Base-by-base conservation (phyloP, 2,797 vertebrate species). In the Rallus crepitans region DNA sequence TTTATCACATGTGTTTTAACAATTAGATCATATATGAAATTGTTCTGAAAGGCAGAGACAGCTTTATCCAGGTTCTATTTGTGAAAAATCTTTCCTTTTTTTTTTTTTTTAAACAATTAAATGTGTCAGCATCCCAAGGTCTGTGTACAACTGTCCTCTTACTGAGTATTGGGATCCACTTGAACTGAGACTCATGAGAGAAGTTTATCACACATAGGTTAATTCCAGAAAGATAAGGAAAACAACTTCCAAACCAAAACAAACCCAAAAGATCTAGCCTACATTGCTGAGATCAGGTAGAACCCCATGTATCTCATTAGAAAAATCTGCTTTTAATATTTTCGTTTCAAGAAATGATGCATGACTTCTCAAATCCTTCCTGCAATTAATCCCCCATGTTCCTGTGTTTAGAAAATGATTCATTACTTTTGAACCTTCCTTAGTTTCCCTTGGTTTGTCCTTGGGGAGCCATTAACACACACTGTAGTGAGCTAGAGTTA, bases 381-480 rank as follows among this genome's bases (percentile, higher is more conserved):
- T 99, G 99, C 99, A 99, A 99, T 99, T 99, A 99, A 99, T 99
- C 98, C 99, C 98, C 98, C 98, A 93, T 98, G 99, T 99, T 99
- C 98, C 99, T 98, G 98, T 99, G 99, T 99, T 99, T 99, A 98
- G 98, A 99, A 99, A 99, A 99, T 99, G 99, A 99, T 99, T 99
- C 99, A 99, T 99, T 99, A 99, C 99, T 98, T 98, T 98, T 98
- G 98, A 98, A 98, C 98, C 98, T 98, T 98, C 98, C 98, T 98
- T 98, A 95, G 97, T 97, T 97, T 97, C 97, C 98, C 98, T 98
- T 68, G 97, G 97, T 96, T 92, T 95, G 97, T 99, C 99, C 99
- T 98, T 86, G 78, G 99, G 99, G 99, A 99, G 98, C 98, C 99
- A 99, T 99, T 99, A 99, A 96, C 96, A 96, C 97, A 97, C 97